Conservation (phyloP, 2,113 vertebrate genomes). For the Platanista minor region DNA sequence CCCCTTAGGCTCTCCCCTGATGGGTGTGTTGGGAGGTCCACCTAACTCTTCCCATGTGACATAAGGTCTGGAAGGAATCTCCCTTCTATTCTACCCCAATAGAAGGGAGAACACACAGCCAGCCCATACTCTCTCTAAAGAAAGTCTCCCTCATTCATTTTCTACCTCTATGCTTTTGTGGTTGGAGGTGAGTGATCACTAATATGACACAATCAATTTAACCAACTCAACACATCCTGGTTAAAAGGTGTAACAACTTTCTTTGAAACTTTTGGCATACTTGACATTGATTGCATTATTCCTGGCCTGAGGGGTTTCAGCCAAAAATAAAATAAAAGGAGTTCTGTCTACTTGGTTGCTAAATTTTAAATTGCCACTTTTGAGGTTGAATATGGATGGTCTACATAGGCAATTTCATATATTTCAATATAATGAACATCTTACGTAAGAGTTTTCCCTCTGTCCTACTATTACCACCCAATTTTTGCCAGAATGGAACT, state of each 20-base stretch:
- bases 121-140: background rate
- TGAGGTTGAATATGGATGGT: background rate
- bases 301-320: background rate
- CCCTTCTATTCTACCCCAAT: accelerated
- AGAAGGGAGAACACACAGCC: background rate
- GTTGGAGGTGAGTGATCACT: background rate
- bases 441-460: background rate
- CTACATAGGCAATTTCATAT: background rate
- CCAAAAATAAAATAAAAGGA: background rate
- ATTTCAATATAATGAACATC: background rate
- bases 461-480: background rate
- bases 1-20: background rate
- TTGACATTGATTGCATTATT: background rate
- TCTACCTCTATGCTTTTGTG: background rate
- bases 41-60: background rate
- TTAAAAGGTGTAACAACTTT: background rate
- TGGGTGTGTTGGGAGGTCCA: too few species aligned
- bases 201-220: background rate
- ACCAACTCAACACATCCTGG: background rate
- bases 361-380: background rate
- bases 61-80: background rate
- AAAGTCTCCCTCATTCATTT: background rate
- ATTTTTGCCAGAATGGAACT: background rate
- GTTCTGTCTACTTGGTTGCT: background rate
- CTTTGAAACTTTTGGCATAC: background rate